These are phyloP conservation scores for Drosophila tropicalis DNA, from an alignment of 1,140 invertebrate species.

Conservation along the genomic window DNA sequence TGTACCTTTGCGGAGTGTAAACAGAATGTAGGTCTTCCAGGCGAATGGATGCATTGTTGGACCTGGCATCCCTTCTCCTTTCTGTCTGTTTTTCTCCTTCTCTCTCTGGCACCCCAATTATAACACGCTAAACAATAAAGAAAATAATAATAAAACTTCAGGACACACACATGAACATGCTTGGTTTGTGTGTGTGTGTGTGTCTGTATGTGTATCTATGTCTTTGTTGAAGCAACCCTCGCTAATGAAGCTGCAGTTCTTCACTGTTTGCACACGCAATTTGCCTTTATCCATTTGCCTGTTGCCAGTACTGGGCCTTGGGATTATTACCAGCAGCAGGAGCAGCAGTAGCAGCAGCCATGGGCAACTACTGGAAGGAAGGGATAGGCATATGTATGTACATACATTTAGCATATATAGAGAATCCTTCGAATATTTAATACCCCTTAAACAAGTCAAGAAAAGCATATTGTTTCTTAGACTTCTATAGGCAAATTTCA, in stretches of 20 bases:
- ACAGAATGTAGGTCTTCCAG: constrained; percentile 57
- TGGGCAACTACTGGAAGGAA: constrained; percentile 1
- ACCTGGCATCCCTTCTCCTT: constrained; percentile 41
- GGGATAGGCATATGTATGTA: constrained; percentile 12
- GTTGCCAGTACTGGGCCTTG: constrained; percentile 20
- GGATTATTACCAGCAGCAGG: constrained; percentile 39
- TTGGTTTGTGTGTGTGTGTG: neutral
- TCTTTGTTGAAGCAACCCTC: constrained; percentile 48
- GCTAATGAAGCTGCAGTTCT: constrained; percentile 61
- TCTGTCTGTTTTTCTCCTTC: constrained; percentile 2
- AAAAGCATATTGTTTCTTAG: no score
- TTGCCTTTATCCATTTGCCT: constrained; percentile 33
- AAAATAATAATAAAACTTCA: constrained; percentile 78
- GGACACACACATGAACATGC: constrained; percentile 32
- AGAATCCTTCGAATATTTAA: constrained; percentile 5
- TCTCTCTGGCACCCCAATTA: constrained; percentile 57
- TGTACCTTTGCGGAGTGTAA: constrained; percentile 16
- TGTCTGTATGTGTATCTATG: constrained; percentile 32
- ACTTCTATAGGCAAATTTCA: no score
- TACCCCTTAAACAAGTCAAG: neutral
- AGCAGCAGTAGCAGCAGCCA: neutral
- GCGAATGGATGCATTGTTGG: constrained; percentile 52
- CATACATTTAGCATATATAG: neutral
- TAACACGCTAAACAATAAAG: constrained; percentile 80
- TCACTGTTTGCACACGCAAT: constrained; percentile 42